Evolutionary conservation across 2,113 vertebrate genomes (phyloP).

Genomic region (Sinosuthora webbiana): DNA sequence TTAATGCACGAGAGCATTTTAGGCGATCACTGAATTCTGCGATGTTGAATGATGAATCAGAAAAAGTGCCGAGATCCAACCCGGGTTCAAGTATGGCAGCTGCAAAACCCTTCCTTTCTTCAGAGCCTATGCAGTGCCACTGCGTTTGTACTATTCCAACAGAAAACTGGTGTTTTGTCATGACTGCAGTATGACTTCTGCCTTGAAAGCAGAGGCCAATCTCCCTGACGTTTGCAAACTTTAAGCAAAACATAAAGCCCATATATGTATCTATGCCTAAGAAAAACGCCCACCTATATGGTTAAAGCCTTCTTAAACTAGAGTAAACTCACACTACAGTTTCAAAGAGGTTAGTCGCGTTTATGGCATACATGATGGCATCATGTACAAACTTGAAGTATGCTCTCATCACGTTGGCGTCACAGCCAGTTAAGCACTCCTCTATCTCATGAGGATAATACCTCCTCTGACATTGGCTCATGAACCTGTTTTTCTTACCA

Average conservation of each 20-base stretch:
- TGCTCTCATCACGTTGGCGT: rapidly evolving
- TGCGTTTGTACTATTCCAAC: background rate
- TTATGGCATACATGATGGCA: rapidly evolving
- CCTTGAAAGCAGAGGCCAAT: background rate
- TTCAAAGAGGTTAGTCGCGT: background rate
- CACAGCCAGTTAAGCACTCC: background rate
- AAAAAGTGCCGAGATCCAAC: background rate
- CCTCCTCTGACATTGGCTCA: background rate
- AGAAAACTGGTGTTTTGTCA: background rate
- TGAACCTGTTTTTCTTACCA: background rate
- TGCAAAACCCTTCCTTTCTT: background rate
- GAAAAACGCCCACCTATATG: background rate
- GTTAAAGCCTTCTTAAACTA: background rate
- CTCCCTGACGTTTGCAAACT: background rate
- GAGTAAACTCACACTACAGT: background rate
- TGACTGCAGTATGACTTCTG: background rate
- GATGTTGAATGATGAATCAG: background rate
- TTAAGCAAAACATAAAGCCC: background rate
- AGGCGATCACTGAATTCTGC: background rate
- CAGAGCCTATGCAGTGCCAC: rapidly evolving
- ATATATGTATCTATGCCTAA: rapidly evolving
- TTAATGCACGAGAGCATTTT: rapidly evolving
- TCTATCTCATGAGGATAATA: background rate
- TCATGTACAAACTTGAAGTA: background rate
- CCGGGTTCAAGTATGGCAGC: background rate